phyloP scores from a whole-genome alignment of 2,888 invertebrate genomes.

The Drosophila melanosoma region DNA sequence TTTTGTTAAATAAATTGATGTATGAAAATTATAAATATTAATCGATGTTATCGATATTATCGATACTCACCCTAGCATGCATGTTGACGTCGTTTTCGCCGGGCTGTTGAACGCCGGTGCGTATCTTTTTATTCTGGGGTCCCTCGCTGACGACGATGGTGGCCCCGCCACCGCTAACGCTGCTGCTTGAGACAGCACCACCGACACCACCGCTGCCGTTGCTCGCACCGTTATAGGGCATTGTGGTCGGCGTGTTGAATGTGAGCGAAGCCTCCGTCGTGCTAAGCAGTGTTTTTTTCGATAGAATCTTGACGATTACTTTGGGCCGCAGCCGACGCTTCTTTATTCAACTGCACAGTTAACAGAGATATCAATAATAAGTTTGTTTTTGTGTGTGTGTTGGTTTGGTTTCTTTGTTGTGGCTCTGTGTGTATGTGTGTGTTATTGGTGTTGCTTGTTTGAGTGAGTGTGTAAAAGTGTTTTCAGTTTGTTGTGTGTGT shows the following conservation, averaged over 20 bases:
- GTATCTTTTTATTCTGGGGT: constrained; percentile 85
- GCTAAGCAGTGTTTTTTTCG: constrained; percentile 73
- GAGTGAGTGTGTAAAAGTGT: constrained; percentile 1
- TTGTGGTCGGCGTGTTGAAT: constrained; percentile 81
- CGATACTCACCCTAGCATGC: constrained; percentile 83
- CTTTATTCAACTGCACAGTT: constrained; percentile 20
- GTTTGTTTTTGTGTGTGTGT: constrained; percentile 1
- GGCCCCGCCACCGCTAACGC: constrained; percentile 82
- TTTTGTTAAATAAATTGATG: neutral
- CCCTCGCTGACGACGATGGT: constrained; percentile 83
- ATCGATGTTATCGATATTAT: constrained; percentile 6
- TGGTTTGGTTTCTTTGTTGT: constrained; percentile 6
- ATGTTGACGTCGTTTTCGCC: constrained; percentile 83
- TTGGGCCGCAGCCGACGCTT: constrained; percentile 59
- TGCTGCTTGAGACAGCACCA: constrained; percentile 73
- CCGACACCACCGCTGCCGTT: constrained; percentile 81
- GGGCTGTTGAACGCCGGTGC: constrained; percentile 84
- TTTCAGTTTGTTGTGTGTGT: constrained; percentile 8
- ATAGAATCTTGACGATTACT: constrained; percentile 81
- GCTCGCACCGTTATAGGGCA: constrained; percentile 84
- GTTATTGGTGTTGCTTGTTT: neutral
- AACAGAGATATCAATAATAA: constrained; percentile 2
- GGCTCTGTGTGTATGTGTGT: neutral
- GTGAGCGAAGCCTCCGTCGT: constrained; percentile 76
- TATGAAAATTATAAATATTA: neutral